Percentiles rank a stretch among this genome's conserved stretches.
Evolutionary conservation across 2,113 vertebrate species (phyloP).

Genomic region (Sarotherodon lohbergeri): DNA sequence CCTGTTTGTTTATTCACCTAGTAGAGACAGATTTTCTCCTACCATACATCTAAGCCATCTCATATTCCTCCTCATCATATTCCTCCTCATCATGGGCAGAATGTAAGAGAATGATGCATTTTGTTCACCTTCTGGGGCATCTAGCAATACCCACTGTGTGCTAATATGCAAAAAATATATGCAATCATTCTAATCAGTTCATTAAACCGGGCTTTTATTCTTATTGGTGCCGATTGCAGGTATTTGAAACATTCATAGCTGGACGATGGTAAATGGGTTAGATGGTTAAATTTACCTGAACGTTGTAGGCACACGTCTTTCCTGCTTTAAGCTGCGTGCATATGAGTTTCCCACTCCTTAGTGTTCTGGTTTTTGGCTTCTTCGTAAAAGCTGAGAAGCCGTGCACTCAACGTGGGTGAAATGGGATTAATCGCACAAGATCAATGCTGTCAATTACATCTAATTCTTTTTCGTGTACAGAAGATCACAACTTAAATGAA

Average conservation of each 20-base stretch:
- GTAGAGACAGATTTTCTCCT: background rate
- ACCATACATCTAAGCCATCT: background rate
- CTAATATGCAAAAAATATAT: background rate
- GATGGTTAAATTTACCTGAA: background rate
- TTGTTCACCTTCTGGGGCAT: background rate
- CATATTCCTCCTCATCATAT: background rate
- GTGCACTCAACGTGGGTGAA: background rate
- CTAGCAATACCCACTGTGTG: background rate
- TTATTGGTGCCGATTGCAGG: background rate
- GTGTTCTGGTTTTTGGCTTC: background rate
- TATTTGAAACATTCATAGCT: background rate
- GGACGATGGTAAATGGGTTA: background rate
- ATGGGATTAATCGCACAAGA: rapidly evolving
- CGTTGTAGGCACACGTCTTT: background rate
- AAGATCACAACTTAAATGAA: background rate
- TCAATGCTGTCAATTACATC: background rate
- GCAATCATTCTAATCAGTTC: rapidly evolving
- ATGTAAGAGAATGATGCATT: background rate
- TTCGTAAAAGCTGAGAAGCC: background rate
- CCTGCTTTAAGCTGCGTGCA: background rate
- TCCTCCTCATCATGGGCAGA: background rate
- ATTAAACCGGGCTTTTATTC: background rate
- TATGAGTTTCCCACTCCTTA: background rate
- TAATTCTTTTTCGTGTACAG: background rate
- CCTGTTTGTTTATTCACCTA: constrained; percentile 6